These are phyloP conservation scores for Oreortyx pictus DNA, from an alignment of 2,797 vertebrate genomes.

Conservation along the genomic window DNA sequence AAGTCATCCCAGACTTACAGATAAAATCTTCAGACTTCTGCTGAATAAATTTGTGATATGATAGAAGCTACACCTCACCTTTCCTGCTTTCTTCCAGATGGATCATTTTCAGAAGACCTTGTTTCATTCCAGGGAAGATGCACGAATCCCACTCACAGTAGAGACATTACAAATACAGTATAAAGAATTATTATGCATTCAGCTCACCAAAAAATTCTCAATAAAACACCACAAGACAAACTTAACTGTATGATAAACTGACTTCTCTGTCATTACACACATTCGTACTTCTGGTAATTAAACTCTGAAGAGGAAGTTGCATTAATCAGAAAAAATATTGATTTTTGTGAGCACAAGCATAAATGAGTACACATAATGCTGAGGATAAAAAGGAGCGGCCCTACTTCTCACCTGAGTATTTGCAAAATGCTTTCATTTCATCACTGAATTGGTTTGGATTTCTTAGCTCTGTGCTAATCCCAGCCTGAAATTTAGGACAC, in stretches of 20 bases:
- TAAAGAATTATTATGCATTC: not conserved
- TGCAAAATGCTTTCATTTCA: not conserved
- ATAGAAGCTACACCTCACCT: not conserved
- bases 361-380: not conserved
- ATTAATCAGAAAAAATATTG: not conserved
- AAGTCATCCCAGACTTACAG: not conserved
- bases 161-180: not conserved
- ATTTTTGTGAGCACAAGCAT: not conserved
- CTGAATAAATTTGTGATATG: not conserved
- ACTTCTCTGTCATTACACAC: not conserved
- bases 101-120: not conserved
- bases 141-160: not conserved
- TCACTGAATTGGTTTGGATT: not conserved
- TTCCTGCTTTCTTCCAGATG: not conserved
- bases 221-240: not conserved
- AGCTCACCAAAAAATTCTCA: not conserved
- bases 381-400: not conserved
- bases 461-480: constrained; percentile 24
- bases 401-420: not conserved
- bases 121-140: not conserved
- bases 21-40: not conserved
- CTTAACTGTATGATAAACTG: not conserved
- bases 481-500: constrained; percentile 3
- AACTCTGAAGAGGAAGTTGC: not conserved
- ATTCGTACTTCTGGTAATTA: not conserved